phyloP scores from a whole-genome alignment of 2,888 invertebrate species.

The Leucoptera coffeella region DNA sequence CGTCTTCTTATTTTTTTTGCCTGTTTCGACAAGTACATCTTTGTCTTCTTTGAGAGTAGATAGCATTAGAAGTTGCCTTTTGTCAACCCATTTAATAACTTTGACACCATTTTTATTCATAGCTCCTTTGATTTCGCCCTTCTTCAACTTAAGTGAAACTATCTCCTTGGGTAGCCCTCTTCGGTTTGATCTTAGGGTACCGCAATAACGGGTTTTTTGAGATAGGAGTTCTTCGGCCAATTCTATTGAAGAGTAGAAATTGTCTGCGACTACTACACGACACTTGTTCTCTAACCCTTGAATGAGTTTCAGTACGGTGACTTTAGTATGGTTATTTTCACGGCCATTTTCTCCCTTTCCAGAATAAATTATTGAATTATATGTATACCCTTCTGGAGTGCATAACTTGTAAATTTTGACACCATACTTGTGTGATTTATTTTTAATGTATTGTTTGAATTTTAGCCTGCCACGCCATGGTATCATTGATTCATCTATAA shows the following conservation, averaged over 20 bases:
- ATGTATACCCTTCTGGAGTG: conserved; percentile 11
- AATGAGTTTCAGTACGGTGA: conserved; percentile 11
- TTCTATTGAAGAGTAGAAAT: conserved; percentile 11
- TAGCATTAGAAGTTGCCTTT: conserved; percentile 11
- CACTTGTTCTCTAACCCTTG: conserved; percentile 11
- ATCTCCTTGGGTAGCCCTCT: conserved; percentile 10
- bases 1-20: conserved; percentile 5
- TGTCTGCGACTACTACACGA: conserved; percentile 10
- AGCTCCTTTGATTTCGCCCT: conserved; percentile 9
- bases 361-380: conserved; percentile 9
- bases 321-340: conserved; percentile 9
- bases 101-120: not conserved
- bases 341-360: conserved; percentile 11
- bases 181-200: conserved; percentile 6
- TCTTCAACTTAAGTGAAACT: conserved; percentile 11
- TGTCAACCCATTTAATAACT: conserved; percentile 10
- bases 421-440: conserved; percentile 8
- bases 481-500: conserved; percentile 5
- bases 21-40: conserved; percentile 2
- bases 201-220: conserved; percentile 7
- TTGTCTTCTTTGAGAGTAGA: conserved; percentile 11
- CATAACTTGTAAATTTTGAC: conserved; percentile 9
- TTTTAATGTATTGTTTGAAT: conserved; percentile 7
- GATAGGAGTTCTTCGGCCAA: conserved; percentile 7
- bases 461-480: conserved; percentile 6